Evolutionary conservation across 2,113 vertebrate genomes (phyloP), one percentile per base, ranked within the genome.

Genomic region (Oryzias woworae): DNA sequence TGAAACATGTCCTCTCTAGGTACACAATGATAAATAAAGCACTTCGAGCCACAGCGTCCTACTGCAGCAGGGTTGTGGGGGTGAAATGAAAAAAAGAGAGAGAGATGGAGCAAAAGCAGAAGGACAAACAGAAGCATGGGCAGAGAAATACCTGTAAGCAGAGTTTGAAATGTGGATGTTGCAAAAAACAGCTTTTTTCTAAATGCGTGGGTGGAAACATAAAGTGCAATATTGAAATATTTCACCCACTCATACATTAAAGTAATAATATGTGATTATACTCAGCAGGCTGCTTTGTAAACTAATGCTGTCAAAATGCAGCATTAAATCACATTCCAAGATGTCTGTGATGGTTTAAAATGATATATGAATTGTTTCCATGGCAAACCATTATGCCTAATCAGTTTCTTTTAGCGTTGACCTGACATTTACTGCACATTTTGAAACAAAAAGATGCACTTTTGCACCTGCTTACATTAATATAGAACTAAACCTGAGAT

Each of bases 11-110:
- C 89, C 87, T 87, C 84, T 90, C 78, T 87, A 75, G 85, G 80
- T 90, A 91, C 88, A 91, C 90, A 89, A 85, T 90, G 89, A 90
- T 89, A 91, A 91, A 92, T 90, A 91, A 90, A 91, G 87, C 84
- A 73, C 85, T 62, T 75, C 63, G 44, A 88, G 85, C 82, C 68
- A 65, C 73, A 73, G 77, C 81, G 50, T 78, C 82, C 74, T 55
- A 58, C 74, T 18, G 58, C 74, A 67, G 74, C 67, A 69, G 73
- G 69, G 69, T 49, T 66, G 53, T 61, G 75, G 24, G 47, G 69
- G 62, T 53, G 69, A 72, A 73, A 71, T 61, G 62, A 23, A 52
- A 50, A 41, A 44, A 48, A 57, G 23, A 58, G 18, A 28, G 7
- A 69, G 17, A 48, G 28, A 53, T n/a, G 14, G 56, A 51, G 69